phyloP scores from a whole-genome alignment of 2,888 invertebrate species.

The Ochropleura leucogaster region DNA sequence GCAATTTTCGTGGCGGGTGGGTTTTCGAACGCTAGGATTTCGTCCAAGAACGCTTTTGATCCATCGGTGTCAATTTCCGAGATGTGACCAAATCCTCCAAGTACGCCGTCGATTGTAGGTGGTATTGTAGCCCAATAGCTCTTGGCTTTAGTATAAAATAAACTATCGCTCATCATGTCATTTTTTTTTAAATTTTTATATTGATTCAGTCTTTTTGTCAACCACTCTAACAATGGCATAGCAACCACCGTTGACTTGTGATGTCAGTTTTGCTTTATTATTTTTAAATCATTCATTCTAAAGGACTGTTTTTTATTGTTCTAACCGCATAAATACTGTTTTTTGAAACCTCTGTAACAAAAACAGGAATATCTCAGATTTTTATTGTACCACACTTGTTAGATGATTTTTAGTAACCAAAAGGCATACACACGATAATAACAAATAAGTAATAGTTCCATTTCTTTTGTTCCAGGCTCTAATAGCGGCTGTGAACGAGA shows the following conservation, averaged over 20 bases:
- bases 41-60: slow-evolving; percentile 95
- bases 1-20: slow-evolving; percentile 92
- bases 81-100: slow-evolving; percentile 97
- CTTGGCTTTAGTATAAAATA: slow-evolving; percentile 93
- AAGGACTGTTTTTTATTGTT: not conserved
- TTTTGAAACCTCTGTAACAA: not conserved
- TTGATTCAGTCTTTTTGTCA: slow-evolving; percentile 16
- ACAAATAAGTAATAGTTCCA: slow-evolving; percentile 4
- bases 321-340: not conserved
- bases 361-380: not conserved
- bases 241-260: not conserved
- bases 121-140: slow-evolving; percentile 97
- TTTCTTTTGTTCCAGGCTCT: slow-evolving; percentile 92
- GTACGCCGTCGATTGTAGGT: slow-evolving; percentile 97
- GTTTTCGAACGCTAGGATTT: slow-evolving; percentile 80
- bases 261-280: not conserved
- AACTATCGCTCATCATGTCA: slow-evolving; percentile 71
- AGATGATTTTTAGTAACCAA: not conserved
- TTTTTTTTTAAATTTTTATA: slow-evolving; percentile 20
- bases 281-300: not conserved
- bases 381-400: not conserved
- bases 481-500: slow-evolving; percentile 92
- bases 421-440: not conserved
- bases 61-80: slow-evolving; percentile 96
- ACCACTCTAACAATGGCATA: slow-evolving; percentile 28